Percentiles rank a stretch among this genome's conserved stretches.
These are phyloP conservation scores for Xestobium rufovillosum DNA, from an alignment of 2,888 invertebrate genomes.

Conservation along the genomic window DNA sequence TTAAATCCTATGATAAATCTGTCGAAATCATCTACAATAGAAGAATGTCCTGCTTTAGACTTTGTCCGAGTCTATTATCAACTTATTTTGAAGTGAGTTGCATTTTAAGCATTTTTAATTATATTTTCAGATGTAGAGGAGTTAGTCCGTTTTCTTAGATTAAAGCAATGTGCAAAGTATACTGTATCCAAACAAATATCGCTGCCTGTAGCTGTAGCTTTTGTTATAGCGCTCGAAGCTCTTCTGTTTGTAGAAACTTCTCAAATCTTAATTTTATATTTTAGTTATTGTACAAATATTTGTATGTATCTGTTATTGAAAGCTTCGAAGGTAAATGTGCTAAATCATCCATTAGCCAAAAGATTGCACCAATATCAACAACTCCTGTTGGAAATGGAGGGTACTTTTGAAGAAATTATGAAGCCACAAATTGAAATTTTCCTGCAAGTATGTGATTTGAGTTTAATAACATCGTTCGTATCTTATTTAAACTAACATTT, in stretches of 20 bases:
- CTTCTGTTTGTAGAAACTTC: too few relatives aligned
- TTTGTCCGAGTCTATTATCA: conserved; percentile 55
- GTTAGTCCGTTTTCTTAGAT: conserved; percentile 4
- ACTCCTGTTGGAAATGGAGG: conserved; percentile 65
- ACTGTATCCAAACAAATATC: too few relatives aligned
- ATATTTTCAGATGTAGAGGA: conserved; percentile 5
- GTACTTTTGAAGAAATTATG: conserved; percentile 59
- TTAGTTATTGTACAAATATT: conserved; percentile 81
- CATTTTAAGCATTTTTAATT: conserved; percentile 6
- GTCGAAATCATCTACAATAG: conserved; percentile 53
- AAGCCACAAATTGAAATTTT: conserved; percentile 61
- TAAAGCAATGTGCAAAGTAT: too few relatives aligned
- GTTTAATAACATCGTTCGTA: too few relatives aligned
- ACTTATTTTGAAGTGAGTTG: conserved; percentile 44
- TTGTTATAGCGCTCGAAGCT: too few relatives aligned
- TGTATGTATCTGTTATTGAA: conserved; percentile 80
- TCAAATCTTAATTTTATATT: conserved; percentile 31
- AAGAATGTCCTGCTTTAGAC: conserved; percentile 57
- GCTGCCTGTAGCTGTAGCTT: too few relatives aligned
- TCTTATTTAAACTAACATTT: too few relatives aligned
- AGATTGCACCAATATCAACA: conserved; percentile 74
- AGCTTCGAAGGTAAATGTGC: conserved; percentile 61
- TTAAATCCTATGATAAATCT: conserved; percentile 62
- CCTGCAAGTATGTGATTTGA: too few relatives aligned
- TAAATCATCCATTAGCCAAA: conserved; percentile 85